Evolutionary conservation across 2,113 vertebrate species (phyloP).

Genomic region (Colinus virginianus): DNA sequence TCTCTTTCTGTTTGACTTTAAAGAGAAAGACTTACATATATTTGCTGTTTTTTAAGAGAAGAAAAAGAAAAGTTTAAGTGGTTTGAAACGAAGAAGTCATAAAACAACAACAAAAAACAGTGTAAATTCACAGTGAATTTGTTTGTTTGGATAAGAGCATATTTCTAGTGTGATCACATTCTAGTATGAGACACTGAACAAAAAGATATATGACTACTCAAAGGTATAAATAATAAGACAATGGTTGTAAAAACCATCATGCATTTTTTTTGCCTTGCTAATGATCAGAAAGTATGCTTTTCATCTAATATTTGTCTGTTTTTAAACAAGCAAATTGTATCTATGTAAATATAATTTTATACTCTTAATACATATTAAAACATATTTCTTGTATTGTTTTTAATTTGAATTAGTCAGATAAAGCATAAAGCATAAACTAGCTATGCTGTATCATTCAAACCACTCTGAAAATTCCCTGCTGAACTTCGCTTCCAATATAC

Average conservation of each 20-base stretch:
- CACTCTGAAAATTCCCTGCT: constrained; percentile 1
- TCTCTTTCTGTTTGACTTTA: constrained; percentile 59
- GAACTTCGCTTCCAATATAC: constrained; percentile 27
- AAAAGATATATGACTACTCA: neutral
- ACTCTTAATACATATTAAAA: neutral
- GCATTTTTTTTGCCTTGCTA: neutral
- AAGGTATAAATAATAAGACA: neutral
- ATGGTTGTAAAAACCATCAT: neutral
- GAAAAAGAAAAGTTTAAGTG: neutral
- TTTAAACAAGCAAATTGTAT: neutral
- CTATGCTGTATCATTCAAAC: constrained; percentile 14
- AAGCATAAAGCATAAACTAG: neutral
- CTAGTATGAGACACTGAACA: neutral
- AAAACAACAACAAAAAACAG: neutral
- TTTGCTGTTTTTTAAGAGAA: constrained; percentile 10
- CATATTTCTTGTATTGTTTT: neutral
- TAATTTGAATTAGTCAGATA: neutral
- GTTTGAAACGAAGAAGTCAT: constrained; percentile 23
- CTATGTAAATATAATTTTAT: neutral
- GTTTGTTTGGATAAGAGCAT: neutral
- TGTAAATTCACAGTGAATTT: constrained; percentile 16
- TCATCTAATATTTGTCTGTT: neutral
- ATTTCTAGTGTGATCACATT: neutral
- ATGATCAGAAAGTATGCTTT: neutral
- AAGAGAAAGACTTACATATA: constrained; percentile 26